A percentile compares a stretch with the other conserved stretches of the same genome.
phyloP scores from a whole-genome alignment of 2,888 invertebrate species.

The Ischnura elegans region DNA sequence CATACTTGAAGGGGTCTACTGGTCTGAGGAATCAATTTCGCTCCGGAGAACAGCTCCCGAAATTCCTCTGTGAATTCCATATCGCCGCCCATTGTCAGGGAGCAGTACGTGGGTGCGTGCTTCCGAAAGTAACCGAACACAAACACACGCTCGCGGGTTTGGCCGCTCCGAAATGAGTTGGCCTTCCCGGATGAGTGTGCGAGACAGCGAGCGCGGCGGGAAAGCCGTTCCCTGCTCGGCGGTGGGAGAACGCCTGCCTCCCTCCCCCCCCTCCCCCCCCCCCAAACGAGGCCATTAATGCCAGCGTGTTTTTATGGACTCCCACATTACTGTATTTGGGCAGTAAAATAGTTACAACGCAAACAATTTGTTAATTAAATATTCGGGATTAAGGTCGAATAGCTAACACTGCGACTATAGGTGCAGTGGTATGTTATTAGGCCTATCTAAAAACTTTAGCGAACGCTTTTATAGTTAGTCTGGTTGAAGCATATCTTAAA shows the following conservation, averaged over 20 bases:
- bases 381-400: no score
- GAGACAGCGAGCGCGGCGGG: background rate
- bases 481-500: no score
- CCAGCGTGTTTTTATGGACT: background rate
- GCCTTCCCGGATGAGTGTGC: background rate
- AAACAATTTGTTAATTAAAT: background rate
- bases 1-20: background rate
- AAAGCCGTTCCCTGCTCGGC: background rate
- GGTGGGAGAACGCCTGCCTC: no score
- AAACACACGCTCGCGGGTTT: background rate
- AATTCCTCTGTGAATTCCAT: conserved; percentile 21
- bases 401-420: no score
- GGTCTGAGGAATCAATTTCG: conserved; percentile 30
- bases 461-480: no score
- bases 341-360: background rate
- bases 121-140: background rate
- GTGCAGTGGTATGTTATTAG: no score
- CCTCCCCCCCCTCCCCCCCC: no score
- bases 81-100: background rate
- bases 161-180: background rate
- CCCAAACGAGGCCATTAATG: background rate
- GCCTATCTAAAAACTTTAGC: no score
- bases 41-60: background rate
- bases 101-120: no score
- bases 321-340: background rate